Evolutionary conservation across 2,113 vertebrate species (phyloP).

Genomic region (Galbula dea): DNA sequence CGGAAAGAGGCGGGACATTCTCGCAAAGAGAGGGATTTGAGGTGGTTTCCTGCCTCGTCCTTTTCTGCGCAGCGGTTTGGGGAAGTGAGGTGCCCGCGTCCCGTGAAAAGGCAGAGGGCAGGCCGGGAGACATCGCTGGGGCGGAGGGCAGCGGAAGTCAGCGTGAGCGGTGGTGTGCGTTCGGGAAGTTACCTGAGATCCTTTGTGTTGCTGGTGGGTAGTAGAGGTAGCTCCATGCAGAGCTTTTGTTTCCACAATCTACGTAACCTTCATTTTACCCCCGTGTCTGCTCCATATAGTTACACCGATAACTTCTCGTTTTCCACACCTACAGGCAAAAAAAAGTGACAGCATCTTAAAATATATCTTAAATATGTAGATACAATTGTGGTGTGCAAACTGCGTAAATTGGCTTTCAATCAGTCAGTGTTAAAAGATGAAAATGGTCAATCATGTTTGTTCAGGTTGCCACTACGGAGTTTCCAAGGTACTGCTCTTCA

Average conservation of each 20-base stretch:
- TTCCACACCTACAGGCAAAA: not conserved
- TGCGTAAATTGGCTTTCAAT: not conserved
- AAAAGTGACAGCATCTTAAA: not conserved
- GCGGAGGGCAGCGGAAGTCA: rapidly evolving
- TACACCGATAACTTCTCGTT: not conserved
- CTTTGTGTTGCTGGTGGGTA: too few relatives aligned
- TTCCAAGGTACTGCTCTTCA: not conserved
- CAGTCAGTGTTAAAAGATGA: not conserved
- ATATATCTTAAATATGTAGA: not conserved
- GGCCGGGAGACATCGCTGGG: rapidly evolving
- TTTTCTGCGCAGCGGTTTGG: not conserved
- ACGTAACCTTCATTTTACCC: not conserved
- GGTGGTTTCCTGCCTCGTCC: too few relatives aligned
- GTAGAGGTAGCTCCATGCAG: rapidly evolving
- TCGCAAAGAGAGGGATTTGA: rapidly evolving
- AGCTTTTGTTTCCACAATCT: rapidly evolving
- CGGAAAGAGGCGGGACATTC: rapidly evolving
- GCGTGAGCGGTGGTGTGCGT: rapidly evolving
- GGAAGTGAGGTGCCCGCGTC: too few relatives aligned
- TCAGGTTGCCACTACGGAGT: not conserved
- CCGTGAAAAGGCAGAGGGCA: rapidly evolving
- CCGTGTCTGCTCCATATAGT: not conserved
- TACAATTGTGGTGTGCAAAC: not conserved
- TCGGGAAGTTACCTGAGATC: rapidly evolving
- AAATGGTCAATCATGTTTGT: not conserved